Conservation (phyloP, 2,888 invertebrate species). For the Sinelater perroti region DNA sequence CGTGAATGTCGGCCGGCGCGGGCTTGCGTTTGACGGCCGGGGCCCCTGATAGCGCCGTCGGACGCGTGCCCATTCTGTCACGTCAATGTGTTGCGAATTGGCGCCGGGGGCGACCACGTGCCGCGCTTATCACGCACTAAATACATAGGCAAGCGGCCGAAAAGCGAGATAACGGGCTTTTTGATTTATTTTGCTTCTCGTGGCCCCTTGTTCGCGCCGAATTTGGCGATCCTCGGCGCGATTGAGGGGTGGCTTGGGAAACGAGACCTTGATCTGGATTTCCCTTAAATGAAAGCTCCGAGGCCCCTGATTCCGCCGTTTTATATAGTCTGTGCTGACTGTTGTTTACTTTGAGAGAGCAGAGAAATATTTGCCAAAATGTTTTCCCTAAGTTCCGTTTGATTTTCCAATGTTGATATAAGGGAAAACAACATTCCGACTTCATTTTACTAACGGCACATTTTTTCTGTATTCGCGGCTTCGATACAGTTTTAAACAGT, state of each 20-base stretch:
- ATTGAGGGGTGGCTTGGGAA: constrained; percentile 31
- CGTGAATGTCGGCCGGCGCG: constrained; percentile 22
- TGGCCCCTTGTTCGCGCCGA: constrained; percentile 21
- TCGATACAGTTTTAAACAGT: too few species aligned
- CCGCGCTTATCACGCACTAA: constrained; percentile 47
- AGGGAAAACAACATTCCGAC: constrained; percentile 28
- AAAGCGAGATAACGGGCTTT: constrained; percentile 34
- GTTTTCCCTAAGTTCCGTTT: constrained; percentile 13
- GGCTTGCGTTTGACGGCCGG: constrained; percentile 32
- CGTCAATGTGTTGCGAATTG: constrained; percentile 55
- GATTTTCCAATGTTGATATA: constrained; percentile 25
- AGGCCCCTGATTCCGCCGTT: constrained; percentile 23
- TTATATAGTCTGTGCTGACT: constrained; percentile 31
- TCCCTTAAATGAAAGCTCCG: constrained; percentile 20
- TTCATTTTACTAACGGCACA: too few species aligned
- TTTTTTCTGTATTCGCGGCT: too few species aligned
- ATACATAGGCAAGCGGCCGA: constrained; percentile 16
- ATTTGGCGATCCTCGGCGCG: constrained; percentile 7
- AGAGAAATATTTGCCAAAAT: constrained; percentile 17
- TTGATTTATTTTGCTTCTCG: constrained; percentile 25
- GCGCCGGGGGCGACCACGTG: constrained; percentile 50
- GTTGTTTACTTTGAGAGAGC: constrained; percentile 28
- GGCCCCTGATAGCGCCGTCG: constrained; percentile 42
- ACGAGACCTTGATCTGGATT: constrained; percentile 21
- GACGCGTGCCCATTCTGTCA: constrained; percentile 53